Evolutionary conservation across 2,113 vertebrate species (phyloP).

Genomic region (Hypocryptadius cinnamomeus): DNA sequence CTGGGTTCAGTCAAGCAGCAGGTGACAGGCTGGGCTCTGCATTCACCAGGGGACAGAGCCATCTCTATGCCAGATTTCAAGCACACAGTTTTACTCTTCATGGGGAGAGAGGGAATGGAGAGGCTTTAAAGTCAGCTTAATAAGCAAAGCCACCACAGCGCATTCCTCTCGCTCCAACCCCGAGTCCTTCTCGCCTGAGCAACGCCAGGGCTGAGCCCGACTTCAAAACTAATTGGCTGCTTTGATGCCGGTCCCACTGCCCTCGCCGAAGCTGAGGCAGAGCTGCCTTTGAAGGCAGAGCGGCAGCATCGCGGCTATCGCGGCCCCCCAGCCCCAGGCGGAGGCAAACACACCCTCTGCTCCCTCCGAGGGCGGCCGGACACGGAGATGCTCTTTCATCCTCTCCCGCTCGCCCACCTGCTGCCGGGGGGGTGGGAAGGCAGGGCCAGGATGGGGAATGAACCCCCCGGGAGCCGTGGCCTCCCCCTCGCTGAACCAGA

Average conservation of each 20-base stretch:
- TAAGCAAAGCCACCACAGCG: not conserved
- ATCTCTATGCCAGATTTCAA: accelerated
- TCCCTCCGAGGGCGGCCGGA: not conserved
- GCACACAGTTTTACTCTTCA: not conserved
- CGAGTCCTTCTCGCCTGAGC: not conserved
- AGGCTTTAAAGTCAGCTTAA: not conserved
- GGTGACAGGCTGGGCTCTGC: not conserved
- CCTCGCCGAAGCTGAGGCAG: not conserved
- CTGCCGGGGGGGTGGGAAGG: not conserved
- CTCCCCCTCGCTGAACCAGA: not conserved
- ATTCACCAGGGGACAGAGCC: not conserved
- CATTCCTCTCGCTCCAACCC: not conserved
- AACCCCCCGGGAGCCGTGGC: not conserved
- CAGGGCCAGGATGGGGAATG: not conserved
- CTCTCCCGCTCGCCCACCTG: not conserved
- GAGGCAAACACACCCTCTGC: not conserved
- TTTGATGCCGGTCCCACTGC: not conserved
- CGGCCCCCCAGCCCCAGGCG: not conserved
- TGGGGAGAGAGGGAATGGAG: not conserved
- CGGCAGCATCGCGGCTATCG: not conserved
- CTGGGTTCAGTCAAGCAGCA: not conserved
- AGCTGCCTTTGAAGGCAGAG: not conserved
- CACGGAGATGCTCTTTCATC: not conserved
- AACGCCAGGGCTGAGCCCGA: not conserved
- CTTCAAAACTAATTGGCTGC: constrained; percentile 49